A percentile compares a stretch with the other conserved stretches of the same genome.
Conservation (phyloP, 1,140 invertebrate species). For the Holcopasites calliopsidis region DNA sequence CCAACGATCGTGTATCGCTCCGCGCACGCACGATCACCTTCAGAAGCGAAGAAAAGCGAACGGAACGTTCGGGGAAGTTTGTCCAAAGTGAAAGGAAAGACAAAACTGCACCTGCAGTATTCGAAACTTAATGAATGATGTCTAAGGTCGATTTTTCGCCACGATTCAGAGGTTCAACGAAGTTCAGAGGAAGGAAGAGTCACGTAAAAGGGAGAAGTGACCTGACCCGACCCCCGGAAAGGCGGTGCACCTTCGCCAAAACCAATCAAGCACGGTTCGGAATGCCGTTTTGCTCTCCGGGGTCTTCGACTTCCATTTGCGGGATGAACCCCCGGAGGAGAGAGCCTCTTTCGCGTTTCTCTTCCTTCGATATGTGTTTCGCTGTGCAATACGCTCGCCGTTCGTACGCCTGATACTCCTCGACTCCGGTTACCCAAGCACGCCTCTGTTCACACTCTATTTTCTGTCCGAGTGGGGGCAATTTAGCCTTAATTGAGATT, state of each 20-base stretch:
- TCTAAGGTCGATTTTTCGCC: too few species aligned
- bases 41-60: too few species aligned
- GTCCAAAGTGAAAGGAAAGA: background rate
- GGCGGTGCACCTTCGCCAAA: slow-evolving; percentile 62
- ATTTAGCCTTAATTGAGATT: slow-evolving; percentile 65
- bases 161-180: too few species aligned
- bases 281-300: slow-evolving; percentile 64
- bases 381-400: background rate
- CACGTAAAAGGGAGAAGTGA: slow-evolving; percentile 53
- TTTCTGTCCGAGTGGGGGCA: slow-evolving; percentile 42
- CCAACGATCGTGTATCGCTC: too few species aligned
- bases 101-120: too few species aligned
- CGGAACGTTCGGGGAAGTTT: too few species aligned
- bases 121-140: too few species aligned
- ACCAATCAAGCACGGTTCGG: slow-evolving; percentile 69
- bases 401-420: background rate
- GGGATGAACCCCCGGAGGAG: slow-evolving; percentile 50
- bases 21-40: too few species aligned
- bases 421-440: background rate
- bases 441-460: slow-evolving; percentile 53
- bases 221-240: slow-evolving; percentile 59
- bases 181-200: slow-evolving; percentile 22
- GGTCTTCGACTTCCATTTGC: slow-evolving; percentile 61
- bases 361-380: background rate
- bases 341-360: slow-evolving; percentile 37